Conservation (phyloP, 2,797 vertebrate species). For the Haliaeetus vocifer region DNA sequence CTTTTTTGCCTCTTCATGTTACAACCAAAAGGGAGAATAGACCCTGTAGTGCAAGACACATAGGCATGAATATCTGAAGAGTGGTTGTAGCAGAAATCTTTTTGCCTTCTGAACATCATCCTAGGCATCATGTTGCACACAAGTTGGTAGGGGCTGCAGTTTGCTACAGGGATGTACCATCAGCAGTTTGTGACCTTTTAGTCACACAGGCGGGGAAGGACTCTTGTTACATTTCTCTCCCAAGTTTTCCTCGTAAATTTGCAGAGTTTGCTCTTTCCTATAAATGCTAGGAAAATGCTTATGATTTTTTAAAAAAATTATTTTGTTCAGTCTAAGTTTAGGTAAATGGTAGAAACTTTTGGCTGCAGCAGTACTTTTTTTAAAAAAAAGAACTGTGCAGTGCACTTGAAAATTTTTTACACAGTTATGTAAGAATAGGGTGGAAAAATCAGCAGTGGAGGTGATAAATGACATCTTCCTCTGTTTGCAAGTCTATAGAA, state of each 20-base stretch:
- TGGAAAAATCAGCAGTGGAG: neutral
- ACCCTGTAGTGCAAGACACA: neutral
- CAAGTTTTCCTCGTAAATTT: neutral
- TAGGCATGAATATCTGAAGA: neutral
- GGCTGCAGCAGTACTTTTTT: neutral
- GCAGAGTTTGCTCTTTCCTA: neutral
- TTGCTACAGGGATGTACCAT: neutral
- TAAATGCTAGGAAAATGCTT: neutral
- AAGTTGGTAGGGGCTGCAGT: neutral
- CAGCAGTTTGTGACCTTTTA: neutral
- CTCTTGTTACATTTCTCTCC: neutral
- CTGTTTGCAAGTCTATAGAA: neutral
- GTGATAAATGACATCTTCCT: neutral
- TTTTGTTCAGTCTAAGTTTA: neutral
- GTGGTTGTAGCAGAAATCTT: neutral
- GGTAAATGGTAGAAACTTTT: neutral
- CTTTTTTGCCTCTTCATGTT: neutral
- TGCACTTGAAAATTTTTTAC: neutral
- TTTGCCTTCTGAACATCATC: neutral
- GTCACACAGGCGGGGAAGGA: rapidly evolving
- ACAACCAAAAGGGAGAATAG: neutral
- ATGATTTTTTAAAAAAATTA: rapidly evolving
- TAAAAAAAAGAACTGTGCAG: neutral
- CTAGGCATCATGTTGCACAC: neutral
- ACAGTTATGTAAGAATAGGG: neutral